phyloP scores from a whole-genome alignment of 2,797 vertebrate genomes.

The Anguilla marmorata region DNA sequence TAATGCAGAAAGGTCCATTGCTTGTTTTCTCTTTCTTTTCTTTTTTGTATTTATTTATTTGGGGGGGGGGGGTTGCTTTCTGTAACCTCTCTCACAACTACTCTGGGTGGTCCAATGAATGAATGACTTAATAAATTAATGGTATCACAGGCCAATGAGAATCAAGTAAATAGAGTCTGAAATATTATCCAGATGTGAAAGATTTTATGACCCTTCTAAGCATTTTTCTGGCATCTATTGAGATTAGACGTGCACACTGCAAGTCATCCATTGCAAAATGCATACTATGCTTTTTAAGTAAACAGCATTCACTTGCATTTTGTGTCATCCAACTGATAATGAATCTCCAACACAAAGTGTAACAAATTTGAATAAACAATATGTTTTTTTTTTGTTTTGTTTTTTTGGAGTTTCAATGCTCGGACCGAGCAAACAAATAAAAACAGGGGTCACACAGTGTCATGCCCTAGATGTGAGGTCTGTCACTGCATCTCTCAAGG shows the following conservation, averaged over 20 bases:
- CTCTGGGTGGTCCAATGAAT: neutral
- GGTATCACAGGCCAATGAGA: neutral
- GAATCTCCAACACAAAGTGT: neutral
- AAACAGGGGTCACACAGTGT: neutral
- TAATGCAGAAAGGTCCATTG: neutral
- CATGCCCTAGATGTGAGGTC: neutral
- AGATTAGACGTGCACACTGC: neutral
- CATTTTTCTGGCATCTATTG: neutral
- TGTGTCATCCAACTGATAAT: neutral
- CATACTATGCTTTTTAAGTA: neutral
- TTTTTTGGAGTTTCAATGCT: neutral
- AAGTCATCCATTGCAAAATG: neutral
- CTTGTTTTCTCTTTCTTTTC: neutral
- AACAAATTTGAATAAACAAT: neutral
- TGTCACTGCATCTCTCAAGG: neutral
- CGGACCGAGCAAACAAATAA: neutral
- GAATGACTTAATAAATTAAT: neutral
- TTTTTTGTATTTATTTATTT: too few species aligned
- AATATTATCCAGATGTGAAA: neutral
- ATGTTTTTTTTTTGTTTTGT: neutral
- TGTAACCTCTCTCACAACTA: too few species aligned
- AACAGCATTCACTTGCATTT: neutral
- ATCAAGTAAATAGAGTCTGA: neutral
- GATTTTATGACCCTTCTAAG: neutral
- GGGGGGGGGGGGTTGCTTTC: neutral